Evolutionary conservation across 1,140 invertebrate species (phyloP), one percentile per base, ranked within the genome.

Genomic region (Holcopasites calliopsidis): DNA sequence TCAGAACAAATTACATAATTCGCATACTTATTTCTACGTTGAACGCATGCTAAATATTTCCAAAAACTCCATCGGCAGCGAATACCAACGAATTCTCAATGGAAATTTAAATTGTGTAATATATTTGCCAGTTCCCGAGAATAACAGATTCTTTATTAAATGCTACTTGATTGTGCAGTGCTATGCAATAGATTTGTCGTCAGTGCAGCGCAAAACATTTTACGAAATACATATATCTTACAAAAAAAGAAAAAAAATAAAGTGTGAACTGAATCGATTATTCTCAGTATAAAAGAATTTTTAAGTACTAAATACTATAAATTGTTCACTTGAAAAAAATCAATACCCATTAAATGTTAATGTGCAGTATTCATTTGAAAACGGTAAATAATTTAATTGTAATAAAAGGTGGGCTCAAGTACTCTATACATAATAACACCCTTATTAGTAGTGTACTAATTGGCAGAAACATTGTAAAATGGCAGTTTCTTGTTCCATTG

Each of bases 401-500:
- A 60, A 26, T 47, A 6, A 2, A 62, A 80, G 78, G 35, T 33
- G 62, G 8, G 10, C n/a, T 50, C 18, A 33, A 26, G 33, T 64
- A 42, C 16, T 6, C 65, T 58, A 23, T 0, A 38, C 52, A 54
- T 49, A 75, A n/a, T 11, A 62, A 47, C 52, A 33, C 49, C 31
- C 35, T 72, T 75, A 75, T 71, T 60, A 26, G 44, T 58, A 82
- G 21, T 47, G 5, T n/a, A 82, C 26, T 64, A 82, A 65, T 55
- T 38, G 61, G 52, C 47, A 81, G 28, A 78, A 40, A 66, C 23
- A 68, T 16, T 77, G 52, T 78, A 76, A 76, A 83, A 69, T 83
- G 82, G 82, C 82, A 83, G 82, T 83, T 79, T 57, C 62, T 61
- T 54, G 42, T 70, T 60, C 13, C 54, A 76, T 21, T 47, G 44